A percentile compares a stretch with the other conserved stretches of the same genome.
phyloP scores from a whole-genome alignment of 2,888 invertebrate species.

The Rhagonycha lutea region DNA sequence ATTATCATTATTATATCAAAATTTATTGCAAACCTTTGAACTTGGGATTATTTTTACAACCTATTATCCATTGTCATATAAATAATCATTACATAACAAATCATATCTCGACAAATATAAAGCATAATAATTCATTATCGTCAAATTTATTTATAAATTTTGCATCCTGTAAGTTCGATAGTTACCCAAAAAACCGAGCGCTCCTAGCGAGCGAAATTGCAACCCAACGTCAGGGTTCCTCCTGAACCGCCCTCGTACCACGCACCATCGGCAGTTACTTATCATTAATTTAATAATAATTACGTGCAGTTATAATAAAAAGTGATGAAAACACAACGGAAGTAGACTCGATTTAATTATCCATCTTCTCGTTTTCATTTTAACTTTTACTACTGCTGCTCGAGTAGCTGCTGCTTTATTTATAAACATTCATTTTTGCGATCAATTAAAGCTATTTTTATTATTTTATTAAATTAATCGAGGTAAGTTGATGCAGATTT shows the following conservation, averaged over 20 bases:
- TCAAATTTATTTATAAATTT: neutral
- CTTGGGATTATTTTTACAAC: neutral
- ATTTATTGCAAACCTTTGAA: neutral
- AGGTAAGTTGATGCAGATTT: conserved; percentile 24
- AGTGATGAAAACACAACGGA: conserved; percentile 16
- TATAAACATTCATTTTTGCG: conserved; percentile 11
- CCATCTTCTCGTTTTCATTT: conserved; percentile 20
- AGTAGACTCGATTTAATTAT: conserved; percentile 26
- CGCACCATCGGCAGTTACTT: neutral
- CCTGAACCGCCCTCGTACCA: neutral
- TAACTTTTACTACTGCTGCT: neutral
- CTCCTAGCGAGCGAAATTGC: no score
- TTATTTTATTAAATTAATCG: conserved; percentile 23
- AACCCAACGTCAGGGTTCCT: neutral
- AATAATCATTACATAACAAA: neutral
- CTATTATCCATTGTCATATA: neutral
- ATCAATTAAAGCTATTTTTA: conserved; percentile 21
- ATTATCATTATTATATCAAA: neutral
- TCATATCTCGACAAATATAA: neutral
- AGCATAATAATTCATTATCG: neutral
- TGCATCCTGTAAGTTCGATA: neutral
- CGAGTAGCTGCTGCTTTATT: neutral
- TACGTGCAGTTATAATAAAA: neutral
- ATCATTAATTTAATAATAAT: neutral
- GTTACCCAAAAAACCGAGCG: no score